These are phyloP conservation scores for Rhabditophanes sp. DNA, from an alignment of 2,888 invertebrate genomes.

Conservation along the genomic window DNA sequence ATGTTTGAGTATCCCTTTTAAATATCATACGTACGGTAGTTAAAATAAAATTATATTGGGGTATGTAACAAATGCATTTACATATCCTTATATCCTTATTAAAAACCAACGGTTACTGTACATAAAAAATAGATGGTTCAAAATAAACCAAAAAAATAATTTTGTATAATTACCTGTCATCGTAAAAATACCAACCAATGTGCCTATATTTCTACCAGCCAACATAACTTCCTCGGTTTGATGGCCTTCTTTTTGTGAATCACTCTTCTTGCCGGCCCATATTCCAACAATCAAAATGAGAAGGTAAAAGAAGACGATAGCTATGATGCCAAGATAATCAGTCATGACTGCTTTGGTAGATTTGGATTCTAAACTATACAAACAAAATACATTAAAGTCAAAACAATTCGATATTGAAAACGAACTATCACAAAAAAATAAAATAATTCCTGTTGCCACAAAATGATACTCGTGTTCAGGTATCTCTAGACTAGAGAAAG, in stretches of 20 bases:
- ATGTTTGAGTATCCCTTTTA: neutral
- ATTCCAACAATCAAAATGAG: conserved; percentile 85
- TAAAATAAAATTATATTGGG: neutral
- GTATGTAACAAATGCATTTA: neutral
- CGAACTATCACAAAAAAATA: no score
- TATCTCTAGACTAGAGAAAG: no score
- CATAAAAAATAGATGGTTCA: neutral
- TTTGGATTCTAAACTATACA: no score
- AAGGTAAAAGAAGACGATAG: conserved; percentile 85
- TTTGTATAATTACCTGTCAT: conserved; percentile 67
- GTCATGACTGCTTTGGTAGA: no score
- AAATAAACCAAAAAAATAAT: neutral
- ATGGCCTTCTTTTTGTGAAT: conserved; percentile 57
- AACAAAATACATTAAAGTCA: no score
- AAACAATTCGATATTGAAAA: no score
- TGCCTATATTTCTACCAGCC: conserved; percentile 80
- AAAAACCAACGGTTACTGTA: neutral
- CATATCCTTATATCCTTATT: neutral
- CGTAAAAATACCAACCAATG: conserved; percentile 92
- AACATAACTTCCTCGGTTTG: conserved; percentile 91
- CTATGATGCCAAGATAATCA: conserved; percentile 58
- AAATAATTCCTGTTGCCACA: no score
- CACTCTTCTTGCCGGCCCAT: conserved; percentile 82
- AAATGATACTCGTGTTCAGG: no score
- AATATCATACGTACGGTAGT: neutral